Base-by-base conservation (phyloP, 2,888 invertebrate genomes). In the Catocala fraxini region DNA sequence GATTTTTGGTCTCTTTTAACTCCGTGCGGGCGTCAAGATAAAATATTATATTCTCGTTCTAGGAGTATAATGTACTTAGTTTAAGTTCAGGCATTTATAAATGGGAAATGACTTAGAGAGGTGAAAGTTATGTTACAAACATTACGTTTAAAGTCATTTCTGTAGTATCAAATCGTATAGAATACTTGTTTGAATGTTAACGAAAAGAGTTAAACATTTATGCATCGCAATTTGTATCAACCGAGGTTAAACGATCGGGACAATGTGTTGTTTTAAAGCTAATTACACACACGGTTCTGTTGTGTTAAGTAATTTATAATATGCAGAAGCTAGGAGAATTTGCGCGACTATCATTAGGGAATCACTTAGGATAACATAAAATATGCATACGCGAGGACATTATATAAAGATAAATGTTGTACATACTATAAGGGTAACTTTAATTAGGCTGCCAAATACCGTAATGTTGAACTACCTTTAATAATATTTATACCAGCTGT, bases 11-110 rank as follows among this genome's bases (percentile, higher is more conserved):
- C 33, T 10, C 45, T 48, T 35, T 64, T 56, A 35, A 52, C 9
- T 47, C 25, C 0, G 25, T 25, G 25, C 25, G 41, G 35, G 25
- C 53, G 43, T 42, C 43, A 0, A 54, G 25, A 54, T 54, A 33
- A 46, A 52, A 61, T 52, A 56, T 43, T 42, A 51, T 43, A 49
- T 64, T 60, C 10, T 45, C 11, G 60, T 47, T 56, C 33, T 47
- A 45, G 6, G 10, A 46, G 12, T 11, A 47, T 13, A 42, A 42
- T 42, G 42, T 42, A 42, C 10, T 6, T 49, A 39, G 12, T 51
- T 39, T 42, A 15, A 25, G 25, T 54, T 49, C 13, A 51, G 48
- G 12, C 35, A 39, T 15, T 52, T 7, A 35, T 2, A 35, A 35
- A 35, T 7, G 35, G 7, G 35, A 35, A 6, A 6, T 35, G 35